Percentiles rank a stretch among this genome's conserved stretches.
These are phyloP conservation scores for Paralvinella palmiformis DNA, from an alignment of 1,140 invertebrate genomes.

Conservation along the genomic window DNA sequence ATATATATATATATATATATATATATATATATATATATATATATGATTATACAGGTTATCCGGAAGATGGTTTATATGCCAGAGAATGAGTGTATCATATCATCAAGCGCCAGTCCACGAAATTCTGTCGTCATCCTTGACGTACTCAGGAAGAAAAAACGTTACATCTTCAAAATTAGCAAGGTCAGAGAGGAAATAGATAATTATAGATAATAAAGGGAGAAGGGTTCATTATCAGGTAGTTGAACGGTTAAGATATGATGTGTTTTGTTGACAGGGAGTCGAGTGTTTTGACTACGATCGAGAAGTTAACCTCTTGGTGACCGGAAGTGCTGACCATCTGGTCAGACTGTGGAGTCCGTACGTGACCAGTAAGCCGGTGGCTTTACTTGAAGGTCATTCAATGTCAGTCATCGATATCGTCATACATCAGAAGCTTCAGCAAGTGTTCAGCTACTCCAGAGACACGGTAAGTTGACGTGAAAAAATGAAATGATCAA, in stretches of 20 bases:
- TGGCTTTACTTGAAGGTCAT: constrained; percentile 16
- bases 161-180: constrained; percentile 44
- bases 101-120: constrained; percentile 35
- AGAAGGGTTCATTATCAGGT: constrained; percentile 26
- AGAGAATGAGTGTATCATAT: constrained; percentile 43
- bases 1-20: too few species aligned
- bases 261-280: constrained; percentile 56
- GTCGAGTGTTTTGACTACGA: constrained; percentile 52
- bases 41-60: too few species aligned
- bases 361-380: constrained; percentile 10
- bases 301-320: not conserved
- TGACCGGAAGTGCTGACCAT: constrained; percentile 2
- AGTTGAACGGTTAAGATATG: constrained; percentile 46
- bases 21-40: too few species aligned
- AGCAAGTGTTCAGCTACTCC: constrained; percentile 46
- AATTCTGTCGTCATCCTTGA: constrained; percentile 43
- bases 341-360: constrained; percentile 12
- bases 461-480: constrained; percentile 44
- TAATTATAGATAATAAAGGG: not conserved
- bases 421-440: constrained; percentile 53
- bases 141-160: constrained; percentile 37
- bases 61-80: constrained; percentile 42
- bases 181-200: constrained; percentile 32
- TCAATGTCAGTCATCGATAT: constrained; percentile 61
- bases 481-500: too few species aligned